Conservation (phyloP, 2,113 vertebrate genomes). For the Elephantulus edwardii region DNA sequence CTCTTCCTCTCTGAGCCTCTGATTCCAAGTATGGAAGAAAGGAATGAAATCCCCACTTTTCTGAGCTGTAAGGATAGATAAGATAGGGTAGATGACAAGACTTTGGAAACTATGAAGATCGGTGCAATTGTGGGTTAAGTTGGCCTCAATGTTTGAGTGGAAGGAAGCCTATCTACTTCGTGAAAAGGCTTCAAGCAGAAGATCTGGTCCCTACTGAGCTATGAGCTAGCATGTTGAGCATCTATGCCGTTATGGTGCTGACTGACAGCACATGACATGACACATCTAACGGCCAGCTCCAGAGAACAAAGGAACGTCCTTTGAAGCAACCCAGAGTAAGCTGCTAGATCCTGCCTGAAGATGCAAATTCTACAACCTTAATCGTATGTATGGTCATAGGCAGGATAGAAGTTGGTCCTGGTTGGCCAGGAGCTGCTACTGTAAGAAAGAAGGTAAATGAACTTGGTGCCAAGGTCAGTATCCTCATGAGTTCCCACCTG, state of each 20-base stretch:
- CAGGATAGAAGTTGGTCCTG: constrained; percentile 5
- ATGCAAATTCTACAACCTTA: constrained; percentile 2
- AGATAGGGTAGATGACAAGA: not conserved
- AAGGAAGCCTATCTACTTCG: not conserved
- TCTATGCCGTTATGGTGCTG: not conserved
- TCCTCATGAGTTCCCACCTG: not conserved
- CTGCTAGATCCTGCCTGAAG: not conserved
- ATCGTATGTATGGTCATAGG: not conserved
- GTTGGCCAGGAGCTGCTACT: not conserved
- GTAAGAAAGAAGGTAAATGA: constrained; percentile 30
- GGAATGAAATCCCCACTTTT: not conserved
- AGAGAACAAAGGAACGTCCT: not conserved
- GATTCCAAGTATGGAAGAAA: not conserved
- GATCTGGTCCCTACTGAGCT: not conserved
- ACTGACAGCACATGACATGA: constrained; percentile 10
- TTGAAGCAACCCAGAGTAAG: not conserved
- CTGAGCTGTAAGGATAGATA: not conserved
- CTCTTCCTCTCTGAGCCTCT: not conserved
- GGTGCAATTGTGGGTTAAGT: not conserved
- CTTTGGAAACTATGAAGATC: constrained; percentile 19
- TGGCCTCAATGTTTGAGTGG: not conserved
- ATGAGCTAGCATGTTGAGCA: not conserved
- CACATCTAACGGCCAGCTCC: not conserved
- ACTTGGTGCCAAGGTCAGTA: not conserved
- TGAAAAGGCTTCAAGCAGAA: constrained; percentile 10